phyloP scores from a whole-genome alignment of 2,888 invertebrate species.

The Eristalinus aeneus region DNA sequence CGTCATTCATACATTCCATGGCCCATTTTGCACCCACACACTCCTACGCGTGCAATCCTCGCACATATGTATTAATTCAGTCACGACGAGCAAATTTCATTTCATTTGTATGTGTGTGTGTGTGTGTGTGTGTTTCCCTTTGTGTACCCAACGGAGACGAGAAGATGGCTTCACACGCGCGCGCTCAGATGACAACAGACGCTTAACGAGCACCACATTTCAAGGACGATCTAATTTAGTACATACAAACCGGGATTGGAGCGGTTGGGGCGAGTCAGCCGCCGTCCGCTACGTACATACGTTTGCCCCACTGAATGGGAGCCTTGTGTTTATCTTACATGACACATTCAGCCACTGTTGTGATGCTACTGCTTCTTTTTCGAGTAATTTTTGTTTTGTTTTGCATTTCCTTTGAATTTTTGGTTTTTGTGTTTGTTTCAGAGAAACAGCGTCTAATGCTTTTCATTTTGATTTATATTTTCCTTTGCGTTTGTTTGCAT shows the following conservation, averaged over 20 bases:
- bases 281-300: not conserved
- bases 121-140: not conserved
- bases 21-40: slow-evolving; percentile 42
- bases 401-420: slow-evolving; percentile 10
- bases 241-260: not conserved
- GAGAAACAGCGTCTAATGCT: slow-evolving; percentile 26
- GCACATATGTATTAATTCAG: slow-evolving; percentile 1
- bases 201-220: slow-evolving; percentile 43
- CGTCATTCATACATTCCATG: slow-evolving; percentile 21
- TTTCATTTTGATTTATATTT: slow-evolving; percentile 20
- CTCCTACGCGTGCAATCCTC: not conserved
- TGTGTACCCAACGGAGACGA: not conserved
- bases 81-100: slow-evolving; percentile 14
- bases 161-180: slow-evolving; percentile 2
- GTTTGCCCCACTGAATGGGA: not conserved
- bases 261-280: not conserved
- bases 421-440: not conserved
- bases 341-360: not conserved
- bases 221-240: slow-evolving; percentile 62
- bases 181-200: slow-evolving; percentile 43
- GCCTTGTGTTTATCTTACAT: slow-evolving; percentile 2
- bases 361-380: slow-evolving; percentile 35
- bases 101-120: not conserved
- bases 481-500: slow-evolving; percentile 44
- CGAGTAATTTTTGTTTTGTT: not conserved